Percentiles rank a stretch among this genome's conserved stretches.
These are phyloP conservation scores for Micronycteris hirsuta DNA, from an alignment of 2,113 vertebrate species.

Conservation along the genomic window DNA sequence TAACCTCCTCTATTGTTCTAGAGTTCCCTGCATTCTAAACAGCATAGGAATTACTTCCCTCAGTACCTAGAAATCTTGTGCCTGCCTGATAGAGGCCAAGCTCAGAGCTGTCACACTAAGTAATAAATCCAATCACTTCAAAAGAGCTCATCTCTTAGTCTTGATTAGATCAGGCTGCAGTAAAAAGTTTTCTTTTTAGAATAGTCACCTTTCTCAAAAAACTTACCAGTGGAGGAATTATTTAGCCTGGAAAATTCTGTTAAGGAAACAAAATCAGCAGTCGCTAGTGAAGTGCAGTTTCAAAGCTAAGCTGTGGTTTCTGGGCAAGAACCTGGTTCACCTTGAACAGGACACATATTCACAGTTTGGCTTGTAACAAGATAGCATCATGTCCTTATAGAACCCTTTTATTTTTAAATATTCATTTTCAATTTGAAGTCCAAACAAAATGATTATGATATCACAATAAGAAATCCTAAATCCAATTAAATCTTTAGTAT, in stretches of 20 bases:
- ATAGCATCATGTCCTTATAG: not conserved
- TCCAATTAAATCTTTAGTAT: not conserved
- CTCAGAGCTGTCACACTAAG: not conserved
- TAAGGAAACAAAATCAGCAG: constrained; percentile 40
- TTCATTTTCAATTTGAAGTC: not conserved
- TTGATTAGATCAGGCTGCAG: constrained; percentile 26
- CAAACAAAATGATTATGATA: not conserved
- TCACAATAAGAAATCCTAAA: not conserved
- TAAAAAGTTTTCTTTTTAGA: constrained; percentile 57
- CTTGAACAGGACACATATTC: not conserved
- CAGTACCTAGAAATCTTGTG: constrained; percentile 26
- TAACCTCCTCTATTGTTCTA: not conserved
- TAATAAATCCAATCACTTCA: constrained; percentile 51
- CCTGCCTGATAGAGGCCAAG: not conserved
- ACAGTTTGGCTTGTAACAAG: not conserved
- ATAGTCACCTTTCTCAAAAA: constrained; percentile 28
- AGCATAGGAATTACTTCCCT: constrained; percentile 34
- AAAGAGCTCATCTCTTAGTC: constrained; percentile 1
- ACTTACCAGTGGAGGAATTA: not conserved
- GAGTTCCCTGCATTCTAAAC: constrained; percentile 39
- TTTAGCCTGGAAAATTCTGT: not conserved
- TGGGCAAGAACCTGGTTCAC: not conserved
- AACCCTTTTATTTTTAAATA: not conserved
- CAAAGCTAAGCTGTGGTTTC: fast-evolving
- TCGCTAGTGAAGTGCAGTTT: fast-evolving